Base-by-base conservation (phyloP, 2,797 vertebrate species). In the Agapornis canus region DNA sequence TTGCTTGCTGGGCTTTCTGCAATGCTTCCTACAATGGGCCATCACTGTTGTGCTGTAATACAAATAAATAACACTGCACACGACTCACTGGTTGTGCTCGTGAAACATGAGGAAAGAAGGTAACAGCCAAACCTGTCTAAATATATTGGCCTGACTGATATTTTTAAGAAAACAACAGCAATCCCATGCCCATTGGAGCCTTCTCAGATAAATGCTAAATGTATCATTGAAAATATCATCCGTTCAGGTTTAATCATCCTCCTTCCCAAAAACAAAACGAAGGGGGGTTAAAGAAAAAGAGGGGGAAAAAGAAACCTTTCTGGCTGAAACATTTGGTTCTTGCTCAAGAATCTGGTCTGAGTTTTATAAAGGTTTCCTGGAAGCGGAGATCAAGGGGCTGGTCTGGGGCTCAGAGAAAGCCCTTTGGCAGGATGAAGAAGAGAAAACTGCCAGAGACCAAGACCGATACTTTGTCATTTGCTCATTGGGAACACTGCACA, bases 301-400 rank as follows among this genome's bases (percentile, higher is more conserved):
- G 0, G 11, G 1, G 35, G 12, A 86, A 69, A 90, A 37, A 82
- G n/a, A 86, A 89, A 66, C 75, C 54, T 95, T 84, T 65, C 89
- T 97, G 90, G 92, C 89, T 90, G 87, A 94, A 96, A 86, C 92
- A 91, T 89, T 96, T 97, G 96, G 87, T 96, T 94, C 94, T 86
- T 76, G 73, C 89, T 97, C 91, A 94, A 94, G 93, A 96, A 96
- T 97, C 96, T 97, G 93, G 92, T 93, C 92, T 93, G 92, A 91
- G 95, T 97, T 96, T 96, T 87, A 93, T 72, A 76, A 95, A 96
- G 94, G 82, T 96, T 97, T 97, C 96, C 97, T 96, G 96, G 95
- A 97, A 97, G 92, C 27, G 0, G 72, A 96, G 93, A 97, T 96
- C 96, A 97, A 96, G 94, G 82, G 88, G 43, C 89, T 95, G 71